Percentiles rank a stretch among this genome's conserved stretches.
These are phyloP conservation scores for Molossus alvarezi DNA, from an alignment of 2,797 vertebrate genomes.

Conservation along the genomic window DNA sequence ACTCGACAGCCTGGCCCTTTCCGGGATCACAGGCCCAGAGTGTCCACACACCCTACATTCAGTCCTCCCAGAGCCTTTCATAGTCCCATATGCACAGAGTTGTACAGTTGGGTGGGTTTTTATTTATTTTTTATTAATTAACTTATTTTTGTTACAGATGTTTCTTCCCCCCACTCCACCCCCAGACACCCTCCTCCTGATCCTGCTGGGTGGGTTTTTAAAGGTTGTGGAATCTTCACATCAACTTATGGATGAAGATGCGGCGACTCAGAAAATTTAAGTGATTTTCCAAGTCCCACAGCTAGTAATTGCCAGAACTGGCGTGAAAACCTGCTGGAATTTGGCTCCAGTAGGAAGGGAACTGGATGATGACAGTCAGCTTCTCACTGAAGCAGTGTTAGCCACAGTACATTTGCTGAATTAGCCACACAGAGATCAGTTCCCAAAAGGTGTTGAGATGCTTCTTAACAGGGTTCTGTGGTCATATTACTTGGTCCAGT, in stretches of 20 bases:
- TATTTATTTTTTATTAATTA: neutral
- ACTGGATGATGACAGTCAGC: neutral
- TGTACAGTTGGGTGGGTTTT: neutral
- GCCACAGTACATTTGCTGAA: neutral
- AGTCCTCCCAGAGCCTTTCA: neutral
- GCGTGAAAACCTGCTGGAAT: neutral
- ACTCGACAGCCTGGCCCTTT: neutral
- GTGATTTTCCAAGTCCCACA: neutral
- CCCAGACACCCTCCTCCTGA: no score
- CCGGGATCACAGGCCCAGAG: neutral
- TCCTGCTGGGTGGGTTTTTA: neutral
- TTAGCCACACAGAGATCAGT: neutral
- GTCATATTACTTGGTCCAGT: neutral
- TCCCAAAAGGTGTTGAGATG: neutral
- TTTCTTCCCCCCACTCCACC: no score
- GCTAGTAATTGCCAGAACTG: neutral
- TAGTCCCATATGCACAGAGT: neutral
- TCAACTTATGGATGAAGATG: neutral
- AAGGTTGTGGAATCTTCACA: neutral
- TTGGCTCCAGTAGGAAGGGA: neutral
- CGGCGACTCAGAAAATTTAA: neutral
- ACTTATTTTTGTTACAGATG: no score
- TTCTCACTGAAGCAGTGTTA: neutral
- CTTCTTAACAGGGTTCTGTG: neutral
- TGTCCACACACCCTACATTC: rapidly evolving